phyloP scores from a whole-genome alignment of 1,140 invertebrate genomes.

The Drosophila setifemur region DNA sequence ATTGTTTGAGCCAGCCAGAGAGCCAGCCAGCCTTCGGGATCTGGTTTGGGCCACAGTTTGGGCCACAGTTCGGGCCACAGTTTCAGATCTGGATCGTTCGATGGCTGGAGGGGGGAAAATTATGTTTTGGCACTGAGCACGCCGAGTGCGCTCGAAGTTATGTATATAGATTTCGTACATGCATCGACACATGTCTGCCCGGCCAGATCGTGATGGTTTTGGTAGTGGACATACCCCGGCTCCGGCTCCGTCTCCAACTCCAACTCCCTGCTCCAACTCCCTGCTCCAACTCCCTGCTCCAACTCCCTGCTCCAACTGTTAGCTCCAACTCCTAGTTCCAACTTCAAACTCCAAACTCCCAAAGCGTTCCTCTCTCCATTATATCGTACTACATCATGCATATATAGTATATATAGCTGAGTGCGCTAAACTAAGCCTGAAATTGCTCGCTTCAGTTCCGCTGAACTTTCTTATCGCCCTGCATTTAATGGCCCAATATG shows the following conservation, averaged over 20 bases:
- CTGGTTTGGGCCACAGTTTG: slow-evolving; percentile 12
- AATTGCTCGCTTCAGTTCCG: slow-evolving; percentile 79
- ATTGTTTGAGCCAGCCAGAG: slow-evolving; percentile 61
- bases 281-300: background rate
- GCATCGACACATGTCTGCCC: slow-evolving; percentile 62
- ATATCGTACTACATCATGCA: background rate
- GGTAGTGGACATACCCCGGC: slow-evolving; percentile 73
- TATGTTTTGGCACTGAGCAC: slow-evolving; percentile 49
- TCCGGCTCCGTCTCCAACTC: background rate
- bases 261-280: slow-evolving; percentile 32
- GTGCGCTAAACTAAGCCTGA: slow-evolving; percentile 72
- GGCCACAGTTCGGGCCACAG: background rate
- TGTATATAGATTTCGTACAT: slow-evolving; percentile 26
- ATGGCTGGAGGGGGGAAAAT: slow-evolving; percentile 29
- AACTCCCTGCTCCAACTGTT: too few relatives aligned
- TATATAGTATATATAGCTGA: background rate
- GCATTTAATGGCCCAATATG: slow-evolving; percentile 76
- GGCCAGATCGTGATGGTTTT: slow-evolving; percentile 72
- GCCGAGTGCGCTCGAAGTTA: slow-evolving; percentile 23
- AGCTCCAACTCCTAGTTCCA: too few relatives aligned
- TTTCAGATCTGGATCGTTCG: background rate
- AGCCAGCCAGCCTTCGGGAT: background rate
- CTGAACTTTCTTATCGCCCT: slow-evolving; percentile 80
- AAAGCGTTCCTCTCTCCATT: background rate
- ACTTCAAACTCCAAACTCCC: background rate